phyloP scores from a whole-genome alignment of 2,113 vertebrate species.

The Carassius gibelio region DNA sequence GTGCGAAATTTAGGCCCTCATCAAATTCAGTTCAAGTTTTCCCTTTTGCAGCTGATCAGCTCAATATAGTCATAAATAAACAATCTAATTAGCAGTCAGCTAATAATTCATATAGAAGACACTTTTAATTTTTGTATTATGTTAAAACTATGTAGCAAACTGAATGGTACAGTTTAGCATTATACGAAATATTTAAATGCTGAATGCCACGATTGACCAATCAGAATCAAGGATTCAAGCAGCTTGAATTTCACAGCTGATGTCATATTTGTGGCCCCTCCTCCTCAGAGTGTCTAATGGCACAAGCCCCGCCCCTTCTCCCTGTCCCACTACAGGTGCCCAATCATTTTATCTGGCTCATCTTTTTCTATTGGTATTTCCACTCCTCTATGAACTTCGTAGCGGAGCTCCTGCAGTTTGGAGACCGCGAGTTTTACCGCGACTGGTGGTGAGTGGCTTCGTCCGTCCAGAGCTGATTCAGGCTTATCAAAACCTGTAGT shows the following conservation, averaged over 20 bases:
- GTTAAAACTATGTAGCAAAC: no score
- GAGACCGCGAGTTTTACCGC: slow-evolving; percentile 89
- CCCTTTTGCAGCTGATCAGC: no score
- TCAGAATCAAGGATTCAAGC: not conserved
- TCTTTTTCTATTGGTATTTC: slow-evolving; percentile 96
- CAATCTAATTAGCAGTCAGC: not conserved
- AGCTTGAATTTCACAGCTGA: not conserved
- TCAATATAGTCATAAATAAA: no score
- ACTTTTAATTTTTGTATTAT: no score
- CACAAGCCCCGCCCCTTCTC: not conserved
- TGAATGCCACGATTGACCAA: not conserved
- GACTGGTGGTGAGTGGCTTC: slow-evolving; percentile 87
- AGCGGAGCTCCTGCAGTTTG: slow-evolving; percentile 89
- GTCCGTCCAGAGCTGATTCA: not conserved
- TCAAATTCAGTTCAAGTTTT: not conserved
- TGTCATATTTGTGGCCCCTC: slow-evolving; percentile 6
- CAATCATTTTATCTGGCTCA: slow-evolving; percentile 93
- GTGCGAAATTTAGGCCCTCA: not conserved
- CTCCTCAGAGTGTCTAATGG: slow-evolving; percentile 6
- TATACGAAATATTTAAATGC: not conserved
- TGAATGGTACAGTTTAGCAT: not conserved
- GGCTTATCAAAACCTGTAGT: not conserved
- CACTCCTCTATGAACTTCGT: slow-evolving; percentile 89
- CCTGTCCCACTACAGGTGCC: slow-evolving; percentile 79
- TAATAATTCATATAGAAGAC: no score